Evolutionary conservation across 2,888 invertebrate genomes (phyloP).

Genomic region (Heliothis peltigera): DNA sequence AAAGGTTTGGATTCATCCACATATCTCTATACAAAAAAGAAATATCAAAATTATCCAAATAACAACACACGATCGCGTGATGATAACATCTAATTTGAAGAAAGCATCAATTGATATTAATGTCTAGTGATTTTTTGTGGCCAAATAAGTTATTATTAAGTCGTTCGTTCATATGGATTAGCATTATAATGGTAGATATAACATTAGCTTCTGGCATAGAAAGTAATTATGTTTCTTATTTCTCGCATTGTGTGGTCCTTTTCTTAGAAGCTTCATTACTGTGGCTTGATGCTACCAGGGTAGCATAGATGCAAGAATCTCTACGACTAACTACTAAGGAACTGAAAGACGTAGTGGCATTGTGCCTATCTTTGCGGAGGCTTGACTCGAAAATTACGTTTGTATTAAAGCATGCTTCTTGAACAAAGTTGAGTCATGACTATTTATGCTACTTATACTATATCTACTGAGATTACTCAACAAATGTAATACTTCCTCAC

Average conservation of each 20-base stretch:
- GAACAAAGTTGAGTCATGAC: too few species aligned
- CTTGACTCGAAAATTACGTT: neutral
- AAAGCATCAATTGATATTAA: slow-evolving; percentile 59
- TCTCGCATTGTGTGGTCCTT: neutral
- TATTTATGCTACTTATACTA: too few species aligned
- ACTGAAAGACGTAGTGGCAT: neutral
- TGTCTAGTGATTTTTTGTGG: slow-evolving; percentile 34
- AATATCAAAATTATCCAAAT: slow-evolving; percentile 58
- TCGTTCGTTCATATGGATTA: slow-evolving; percentile 35
- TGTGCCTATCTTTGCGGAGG: neutral
- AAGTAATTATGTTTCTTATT: neutral
- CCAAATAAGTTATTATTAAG: slow-evolving; percentile 17
- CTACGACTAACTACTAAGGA: neutral
- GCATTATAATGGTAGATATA: slow-evolving; percentile 15
- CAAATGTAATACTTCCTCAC: neutral
- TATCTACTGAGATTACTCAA: neutral
- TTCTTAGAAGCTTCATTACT: slow-evolving; percentile 1
- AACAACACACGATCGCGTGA: slow-evolving; percentile 59
- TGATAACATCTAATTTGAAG: slow-evolving; percentile 61
- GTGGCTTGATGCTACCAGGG: neutral
- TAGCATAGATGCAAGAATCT: slow-evolving; percentile 1
- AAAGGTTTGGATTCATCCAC: neutral
- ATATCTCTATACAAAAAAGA: slow-evolving; percentile 51
- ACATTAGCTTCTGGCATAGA: slow-evolving; percentile 20
- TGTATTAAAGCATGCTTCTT: neutral